A percentile compares a stretch with the other conserved stretches of the same genome.
Conservation (phyloP, 2,888 invertebrate genomes). For the Eupithecia subfuscata region DNA sequence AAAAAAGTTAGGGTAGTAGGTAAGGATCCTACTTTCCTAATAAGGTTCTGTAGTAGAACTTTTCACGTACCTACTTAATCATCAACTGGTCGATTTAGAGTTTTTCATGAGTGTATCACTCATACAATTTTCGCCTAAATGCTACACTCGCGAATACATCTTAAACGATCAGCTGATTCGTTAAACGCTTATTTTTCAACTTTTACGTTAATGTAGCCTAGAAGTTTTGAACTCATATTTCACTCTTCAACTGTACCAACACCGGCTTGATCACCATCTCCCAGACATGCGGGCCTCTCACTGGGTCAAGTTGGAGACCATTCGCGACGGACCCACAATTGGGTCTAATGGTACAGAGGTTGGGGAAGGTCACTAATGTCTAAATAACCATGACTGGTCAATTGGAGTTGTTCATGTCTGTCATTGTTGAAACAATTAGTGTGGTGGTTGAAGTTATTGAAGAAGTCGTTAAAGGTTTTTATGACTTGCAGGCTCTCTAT, state of each 20-base stretch:
- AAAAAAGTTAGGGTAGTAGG: too few relatives aligned
- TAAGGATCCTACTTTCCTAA: too few relatives aligned
- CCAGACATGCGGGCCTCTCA: slow-evolving; percentile 68
- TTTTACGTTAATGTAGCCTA: too few relatives aligned
- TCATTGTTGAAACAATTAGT: slow-evolving; percentile 36
- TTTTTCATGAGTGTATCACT: too few relatives aligned
- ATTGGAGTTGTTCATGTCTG: slow-evolving; percentile 40
- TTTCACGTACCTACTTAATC: too few relatives aligned
- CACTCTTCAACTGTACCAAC: slow-evolving; percentile 25
- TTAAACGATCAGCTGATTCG: too few relatives aligned
- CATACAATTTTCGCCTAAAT: too few relatives aligned
- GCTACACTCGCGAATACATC: too few relatives aligned
- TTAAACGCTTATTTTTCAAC: too few relatives aligned
- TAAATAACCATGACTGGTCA: slow-evolving; percentile 48
- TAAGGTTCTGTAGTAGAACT: too few relatives aligned
- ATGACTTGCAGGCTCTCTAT: background rate
- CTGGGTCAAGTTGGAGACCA: slow-evolving; percentile 65
- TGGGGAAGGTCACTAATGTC: slow-evolving; percentile 61
- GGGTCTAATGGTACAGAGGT: slow-evolving; percentile 55
- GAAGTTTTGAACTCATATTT: background rate
- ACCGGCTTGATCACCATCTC: slow-evolving; percentile 31
- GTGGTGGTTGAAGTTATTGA: slow-evolving; percentile 7
- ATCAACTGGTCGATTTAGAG: too few relatives aligned
- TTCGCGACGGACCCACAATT: slow-evolving; percentile 56
- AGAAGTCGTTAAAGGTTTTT: background rate